Conservation (phyloP, 2,888 invertebrate species). For the Diaphora mendica region DNA sequence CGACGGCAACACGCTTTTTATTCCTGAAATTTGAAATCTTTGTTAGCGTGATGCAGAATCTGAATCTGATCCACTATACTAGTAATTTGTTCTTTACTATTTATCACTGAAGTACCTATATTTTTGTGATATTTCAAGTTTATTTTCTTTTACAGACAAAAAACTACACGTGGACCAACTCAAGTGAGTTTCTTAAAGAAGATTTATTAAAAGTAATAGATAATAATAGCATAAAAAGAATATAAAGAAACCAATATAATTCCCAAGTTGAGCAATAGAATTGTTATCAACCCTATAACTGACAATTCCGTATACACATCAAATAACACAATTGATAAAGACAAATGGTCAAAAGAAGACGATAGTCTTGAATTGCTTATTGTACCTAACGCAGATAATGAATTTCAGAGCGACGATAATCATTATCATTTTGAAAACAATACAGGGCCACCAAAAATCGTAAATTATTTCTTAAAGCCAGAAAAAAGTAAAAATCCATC, state of each 20-base stretch:
- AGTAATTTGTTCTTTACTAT: too few species aligned
- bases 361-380: not conserved
- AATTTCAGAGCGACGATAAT: not conserved
- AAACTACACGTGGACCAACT: not conserved
- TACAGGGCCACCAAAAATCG: not conserved
- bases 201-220: not conserved
- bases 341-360: not conserved
- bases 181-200: not conserved
- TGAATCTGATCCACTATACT: too few species aligned
- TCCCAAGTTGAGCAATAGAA: not conserved
- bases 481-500: not conserved
- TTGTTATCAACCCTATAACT: not conserved
- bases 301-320: not conserved
- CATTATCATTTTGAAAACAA: not conserved
- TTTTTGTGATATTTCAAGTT: not conserved
- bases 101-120: too few species aligned
- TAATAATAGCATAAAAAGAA: not conserved
- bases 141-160: not conserved
- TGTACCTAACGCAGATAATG: not conserved
- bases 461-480: not conserved
- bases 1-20: too few species aligned
- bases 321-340: not conserved
- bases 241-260: not conserved
- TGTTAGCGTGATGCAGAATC: too few species aligned
- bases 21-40: too few species aligned